Percentiles rank a stretch among this genome's conserved stretches.
phyloP scores from a whole-genome alignment of 2,113 vertebrate species.

The Sminthopsis crassicaudata region DNA sequence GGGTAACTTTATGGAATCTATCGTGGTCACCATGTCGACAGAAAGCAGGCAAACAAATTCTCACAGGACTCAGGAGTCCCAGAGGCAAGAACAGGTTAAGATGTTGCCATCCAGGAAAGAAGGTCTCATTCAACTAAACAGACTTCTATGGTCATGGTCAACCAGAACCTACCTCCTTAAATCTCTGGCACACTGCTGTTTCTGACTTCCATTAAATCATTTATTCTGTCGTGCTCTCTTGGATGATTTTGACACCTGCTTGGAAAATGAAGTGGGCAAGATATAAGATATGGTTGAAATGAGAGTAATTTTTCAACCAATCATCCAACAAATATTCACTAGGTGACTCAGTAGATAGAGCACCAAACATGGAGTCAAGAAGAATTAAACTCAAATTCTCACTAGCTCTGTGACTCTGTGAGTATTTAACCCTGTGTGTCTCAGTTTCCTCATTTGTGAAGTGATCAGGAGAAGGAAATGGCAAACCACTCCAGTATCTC shows the following conservation, averaged over 20 bases:
- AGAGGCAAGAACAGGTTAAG: not conserved
- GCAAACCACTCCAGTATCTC: not conserved
- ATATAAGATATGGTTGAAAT: not conserved
- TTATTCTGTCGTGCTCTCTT: not conserved
- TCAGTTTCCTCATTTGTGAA: not conserved
- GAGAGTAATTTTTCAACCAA: not conserved
- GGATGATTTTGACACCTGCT: not conserved
- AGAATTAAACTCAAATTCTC: not conserved
- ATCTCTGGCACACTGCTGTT: not conserved
- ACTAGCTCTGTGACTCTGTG: not conserved
- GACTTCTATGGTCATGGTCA: not conserved
- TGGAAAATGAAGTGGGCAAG: not conserved
- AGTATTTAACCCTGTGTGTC: not conserved
- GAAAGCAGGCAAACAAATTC: not conserved
- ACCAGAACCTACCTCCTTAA: not conserved
- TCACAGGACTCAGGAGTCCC: not conserved
- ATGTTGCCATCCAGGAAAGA: not conserved
- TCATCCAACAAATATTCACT: not conserved
- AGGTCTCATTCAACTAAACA: not conserved
- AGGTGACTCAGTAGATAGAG: not conserved
- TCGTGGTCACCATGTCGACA: not conserved
- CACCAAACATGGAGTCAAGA: not conserved
- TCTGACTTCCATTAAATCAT: not conserved
- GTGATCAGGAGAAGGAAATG: not conserved
- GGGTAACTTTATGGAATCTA: not conserved